phyloP scores from a whole-genome alignment of 2,888 invertebrate genomes.

The Spodoptera picta region DNA sequence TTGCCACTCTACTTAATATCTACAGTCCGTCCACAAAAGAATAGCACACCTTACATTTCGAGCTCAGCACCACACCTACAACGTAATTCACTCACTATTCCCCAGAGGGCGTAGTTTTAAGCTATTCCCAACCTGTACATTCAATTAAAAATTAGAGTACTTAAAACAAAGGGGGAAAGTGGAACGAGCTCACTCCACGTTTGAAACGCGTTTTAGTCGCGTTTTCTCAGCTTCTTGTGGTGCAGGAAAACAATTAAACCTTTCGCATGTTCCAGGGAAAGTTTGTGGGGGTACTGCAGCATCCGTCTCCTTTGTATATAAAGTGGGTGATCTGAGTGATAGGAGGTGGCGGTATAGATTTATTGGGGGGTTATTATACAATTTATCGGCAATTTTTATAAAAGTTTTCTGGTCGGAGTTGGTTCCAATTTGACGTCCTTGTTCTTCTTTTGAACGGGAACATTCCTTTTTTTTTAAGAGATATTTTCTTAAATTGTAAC shows the following conservation, averaged over 20 bases:
- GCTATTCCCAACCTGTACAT: slow-evolving; percentile 59
- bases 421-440: too few species aligned
- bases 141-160: slow-evolving; percentile 81
- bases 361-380: slow-evolving; percentile 19
- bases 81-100: slow-evolving; percentile 43
- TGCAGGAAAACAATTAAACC: slow-evolving; percentile 86
- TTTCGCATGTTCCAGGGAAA: slow-evolving; percentile 79
- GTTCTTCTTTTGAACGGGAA: too few species aligned
- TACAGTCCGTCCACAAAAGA: slow-evolving; percentile 5
- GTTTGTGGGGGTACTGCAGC: slow-evolving; percentile 75
- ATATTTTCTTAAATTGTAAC: too few species aligned
- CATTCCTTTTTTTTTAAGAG: too few species aligned
- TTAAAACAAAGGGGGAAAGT: slow-evolving; percentile 76
- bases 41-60: slow-evolving; percentile 30
- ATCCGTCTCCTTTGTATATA: slow-evolving; percentile 78
- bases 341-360: slow-evolving; percentile 53
- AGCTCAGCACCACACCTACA: slow-evolving; percentile 22
- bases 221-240: slow-evolving; percentile 76
- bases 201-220: slow-evolving; percentile 70
- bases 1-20: neutral
- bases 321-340: slow-evolving; percentile 59
- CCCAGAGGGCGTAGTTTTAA: slow-evolving; percentile 51
- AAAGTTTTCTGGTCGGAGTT: too few species aligned
- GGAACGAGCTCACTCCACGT: slow-evolving; percentile 66
- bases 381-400: neutral